phyloP scores from a whole-genome alignment of 2,888 invertebrate genomes.

The Xylocampa areola region DNA sequence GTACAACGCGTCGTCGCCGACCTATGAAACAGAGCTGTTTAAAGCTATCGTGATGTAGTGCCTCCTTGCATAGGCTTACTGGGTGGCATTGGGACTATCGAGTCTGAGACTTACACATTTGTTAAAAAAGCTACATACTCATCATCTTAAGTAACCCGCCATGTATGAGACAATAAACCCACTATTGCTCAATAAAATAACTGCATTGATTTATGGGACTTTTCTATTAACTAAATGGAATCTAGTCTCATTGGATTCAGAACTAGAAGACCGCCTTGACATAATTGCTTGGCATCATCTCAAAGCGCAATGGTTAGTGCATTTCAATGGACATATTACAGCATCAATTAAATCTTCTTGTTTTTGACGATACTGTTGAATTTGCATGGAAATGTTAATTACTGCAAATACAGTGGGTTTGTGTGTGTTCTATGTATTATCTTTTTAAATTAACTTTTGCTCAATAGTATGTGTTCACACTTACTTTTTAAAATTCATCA shows the following conservation, averaged over 20 bases:
- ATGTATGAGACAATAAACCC: constrained; percentile 30
- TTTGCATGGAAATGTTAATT: not conserved
- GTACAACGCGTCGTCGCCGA: constrained; percentile 65
- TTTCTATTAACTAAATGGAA: constrained; percentile 61
- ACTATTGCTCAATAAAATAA: constrained; percentile 32
- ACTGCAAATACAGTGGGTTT: too few relatives aligned
- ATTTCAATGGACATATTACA: constrained; percentile 39
- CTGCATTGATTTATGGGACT: constrained; percentile 57
- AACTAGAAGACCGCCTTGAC: constrained; percentile 78
- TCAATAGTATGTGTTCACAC: too few relatives aligned
- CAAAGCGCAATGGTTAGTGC: constrained; percentile 35
- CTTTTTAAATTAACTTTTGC: too few relatives aligned
- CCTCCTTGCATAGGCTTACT: constrained; percentile 48
- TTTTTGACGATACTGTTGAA: constrained; percentile 1
- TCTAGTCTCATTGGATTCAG: constrained; percentile 64
- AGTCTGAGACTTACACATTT: constrained; percentile 22
- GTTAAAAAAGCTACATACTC: constrained; percentile 19
- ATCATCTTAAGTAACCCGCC: constrained; percentile 17
- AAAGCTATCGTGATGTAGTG: constrained; percentile 46
- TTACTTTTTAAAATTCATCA: too few relatives aligned
- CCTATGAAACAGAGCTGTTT: constrained; percentile 58
- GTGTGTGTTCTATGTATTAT: too few relatives aligned
- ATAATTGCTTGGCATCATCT: constrained; percentile 64
- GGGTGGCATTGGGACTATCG: constrained; percentile 41
- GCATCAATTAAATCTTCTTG: constrained; percentile 10